Conservation (phyloP, 2,113 vertebrate genomes). For the Anhinga rufa region DNA sequence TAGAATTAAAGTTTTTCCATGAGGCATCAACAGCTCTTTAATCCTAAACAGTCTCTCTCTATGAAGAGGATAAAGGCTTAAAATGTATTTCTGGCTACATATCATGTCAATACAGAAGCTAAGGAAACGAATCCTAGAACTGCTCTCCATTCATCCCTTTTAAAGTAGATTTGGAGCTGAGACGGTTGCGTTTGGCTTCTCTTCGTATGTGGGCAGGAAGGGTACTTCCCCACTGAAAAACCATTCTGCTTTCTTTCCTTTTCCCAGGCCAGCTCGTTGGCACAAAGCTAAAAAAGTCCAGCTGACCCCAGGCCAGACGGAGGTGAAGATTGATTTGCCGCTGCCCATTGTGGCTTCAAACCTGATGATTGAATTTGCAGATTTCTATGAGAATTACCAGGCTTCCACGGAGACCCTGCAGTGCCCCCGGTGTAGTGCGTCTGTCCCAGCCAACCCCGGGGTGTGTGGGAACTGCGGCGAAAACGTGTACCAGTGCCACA, state of each 20-base stretch:
- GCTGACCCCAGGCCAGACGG: constrained; percentile 93
- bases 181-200: background rate
- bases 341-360: constrained; percentile 97
- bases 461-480: constrained; percentile 98
- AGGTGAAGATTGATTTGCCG: constrained; percentile 96
- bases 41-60: constrained; percentile 53
- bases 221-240: background rate
- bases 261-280: constrained; percentile 90
- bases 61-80: constrained; percentile 58
- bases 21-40: constrained; percentile 58
- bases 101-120: constrained; percentile 53
- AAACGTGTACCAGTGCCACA: constrained; percentile 98
- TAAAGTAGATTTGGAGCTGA: constrained; percentile 46
- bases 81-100: constrained; percentile 62
- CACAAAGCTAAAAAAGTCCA: constrained; percentile 98
- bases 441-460: constrained; percentile 94
- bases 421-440: constrained; percentile 96
- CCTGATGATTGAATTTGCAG: constrained; percentile 97
- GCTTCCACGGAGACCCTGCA: constrained; percentile 96
- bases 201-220: background rate
- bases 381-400: constrained; percentile 99
- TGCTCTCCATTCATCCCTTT: constrained; percentile 39
- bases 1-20: constrained; percentile 62
- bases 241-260: background rate
- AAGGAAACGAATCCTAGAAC: constrained; percentile 35